A percentile compares a stretch with the other conserved stretches of the same genome.
These are phyloP conservation scores for Procambarus clarkii DNA, from an alignment of 1,140 invertebrate genomes.

Conservation along the genomic window DNA sequence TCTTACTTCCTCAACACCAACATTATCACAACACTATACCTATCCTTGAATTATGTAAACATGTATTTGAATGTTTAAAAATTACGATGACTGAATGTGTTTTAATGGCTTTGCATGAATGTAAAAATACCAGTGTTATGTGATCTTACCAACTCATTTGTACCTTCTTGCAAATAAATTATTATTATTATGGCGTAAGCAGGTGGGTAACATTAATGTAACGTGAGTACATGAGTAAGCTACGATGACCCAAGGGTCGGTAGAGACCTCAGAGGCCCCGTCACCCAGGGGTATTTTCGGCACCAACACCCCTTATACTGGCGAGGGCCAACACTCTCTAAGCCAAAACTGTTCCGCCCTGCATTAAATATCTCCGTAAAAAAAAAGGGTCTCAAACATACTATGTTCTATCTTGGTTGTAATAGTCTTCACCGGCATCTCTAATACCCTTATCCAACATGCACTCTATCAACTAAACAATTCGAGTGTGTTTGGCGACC, in stretches of 20 bases:
- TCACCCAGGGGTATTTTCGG: constrained; percentile 37
- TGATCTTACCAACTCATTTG: too few species aligned
- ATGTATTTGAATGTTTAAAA: too few species aligned
- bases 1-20: background rate
- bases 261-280: background rate
- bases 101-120: too few species aligned
- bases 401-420: too few species aligned
- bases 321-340: background rate
- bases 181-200: too few species aligned
- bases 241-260: background rate
- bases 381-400: too few species aligned
- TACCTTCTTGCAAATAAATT: too few species aligned
- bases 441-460: background rate
- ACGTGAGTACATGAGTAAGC: background rate
- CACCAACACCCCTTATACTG: constrained; percentile 6
- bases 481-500: too few species aligned
- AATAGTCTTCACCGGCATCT: background rate
- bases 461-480: background rate
- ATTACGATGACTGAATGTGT: too few species aligned
- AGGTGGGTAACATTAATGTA: constrained; percentile 6
- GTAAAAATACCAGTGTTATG: too few species aligned
- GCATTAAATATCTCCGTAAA: too few species aligned
- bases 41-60: background rate
- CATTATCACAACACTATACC: background rate
- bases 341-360: background rate